A percentile compares a stretch with the other conserved stretches of the same genome.
phyloP scores from a whole-genome alignment of 2,888 invertebrate species.

The Perdita meconis region DNA sequence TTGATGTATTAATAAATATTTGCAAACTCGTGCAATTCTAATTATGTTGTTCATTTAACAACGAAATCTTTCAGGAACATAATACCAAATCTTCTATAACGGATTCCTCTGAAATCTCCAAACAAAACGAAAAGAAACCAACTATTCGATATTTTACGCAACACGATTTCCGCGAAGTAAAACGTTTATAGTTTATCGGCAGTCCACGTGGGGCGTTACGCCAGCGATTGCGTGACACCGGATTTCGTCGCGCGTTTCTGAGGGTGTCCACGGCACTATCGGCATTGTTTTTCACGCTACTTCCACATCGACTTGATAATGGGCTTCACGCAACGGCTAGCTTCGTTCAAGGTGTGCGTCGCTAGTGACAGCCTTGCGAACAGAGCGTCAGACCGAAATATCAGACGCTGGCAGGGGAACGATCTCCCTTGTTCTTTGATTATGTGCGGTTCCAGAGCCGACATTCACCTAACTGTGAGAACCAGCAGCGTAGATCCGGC shows the following conservation, averaged over 20 bases:
- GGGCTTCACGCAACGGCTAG: slow-evolving; percentile 37
- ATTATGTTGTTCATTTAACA: no score
- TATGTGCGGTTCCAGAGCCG: slow-evolving; percentile 62
- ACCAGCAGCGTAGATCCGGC: slow-evolving; percentile 73
- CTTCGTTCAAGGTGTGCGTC: slow-evolving; percentile 42
- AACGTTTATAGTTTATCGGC: slow-evolving; percentile 4
- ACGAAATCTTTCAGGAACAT: no score
- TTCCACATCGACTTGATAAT: slow-evolving; percentile 41
- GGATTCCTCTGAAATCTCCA: no score
- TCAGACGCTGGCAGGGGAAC: slow-evolving; percentile 57
- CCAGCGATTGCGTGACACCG: background rate
- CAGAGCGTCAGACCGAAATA: slow-evolving; percentile 56
- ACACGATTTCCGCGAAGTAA: background rate
- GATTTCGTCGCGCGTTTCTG: slow-evolving; percentile 15
- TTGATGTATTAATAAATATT: no score
- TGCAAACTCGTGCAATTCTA: no score
- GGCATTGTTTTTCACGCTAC: no score
- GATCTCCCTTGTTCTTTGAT: slow-evolving; percentile 69
- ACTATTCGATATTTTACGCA: no score
- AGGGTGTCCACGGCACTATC: slow-evolving; percentile 8
- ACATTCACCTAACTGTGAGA: slow-evolving; percentile 71
- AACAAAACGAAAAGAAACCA: no score
- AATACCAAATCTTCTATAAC: no score
- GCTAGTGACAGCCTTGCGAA: slow-evolving; percentile 36
- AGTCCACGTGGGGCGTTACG: background rate